Base-by-base conservation (phyloP, 1,140 invertebrate species). In the Rhizoglyphus robini region DNA sequence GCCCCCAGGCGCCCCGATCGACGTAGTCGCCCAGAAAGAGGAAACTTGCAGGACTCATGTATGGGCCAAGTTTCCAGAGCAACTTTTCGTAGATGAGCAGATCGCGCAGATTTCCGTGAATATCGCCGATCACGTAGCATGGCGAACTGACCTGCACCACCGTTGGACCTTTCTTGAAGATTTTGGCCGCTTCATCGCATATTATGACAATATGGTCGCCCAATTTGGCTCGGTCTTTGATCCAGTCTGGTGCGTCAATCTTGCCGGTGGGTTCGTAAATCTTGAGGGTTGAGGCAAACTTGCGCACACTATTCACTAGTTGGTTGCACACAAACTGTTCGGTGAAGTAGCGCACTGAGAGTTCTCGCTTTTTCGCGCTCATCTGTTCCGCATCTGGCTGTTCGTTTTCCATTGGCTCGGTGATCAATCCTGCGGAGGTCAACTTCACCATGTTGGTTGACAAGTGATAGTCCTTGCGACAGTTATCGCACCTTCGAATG, bases 51-150 rank as follows among this genome's bases (percentile, higher is more conserved):
- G 82, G 81, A 4, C 79, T 79, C 11, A 82, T 71, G 4, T 76
- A 68, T 0, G 80, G 79, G 20, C 81, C 81, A 70, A 81, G 75
- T n/a, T n/a, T n/a, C n/a, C n/a, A n/a, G n/a, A n/a, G n/a, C n/a
- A n/a, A n/a, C n/a, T n/a, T n/a, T n/a, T n/a, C n/a, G n/a, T n/a
- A n/a, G n/a, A n/a, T n/a, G n/a, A n/a, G n/a, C n/a, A n/a, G n/a
- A n/a, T n/a, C n/a, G n/a, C n/a, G n/a, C n/a, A n/a, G n/a, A n/a
- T n/a, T n/a, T n/a, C n/a, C n/a, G n/a, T n/a, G n/a, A n/a, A n/a
- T n/a, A n/a, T n/a, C n/a, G n/a, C n/a, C n/a, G n/a, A n/a, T n/a
- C n/a, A n/a, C n/a, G n/a, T n/a, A n/a, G n/a, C n/a, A n/a, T n/a
- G n/a, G n/a, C n/a, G n/a, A n/a, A n/a, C n/a, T n/a, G n/a, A n/a